Evolutionary conservation across 92 coral and sea anemone genomes (phyloP), one percentile per base, ranked within the genome.

Genomic region (Metridium senile): DNA sequence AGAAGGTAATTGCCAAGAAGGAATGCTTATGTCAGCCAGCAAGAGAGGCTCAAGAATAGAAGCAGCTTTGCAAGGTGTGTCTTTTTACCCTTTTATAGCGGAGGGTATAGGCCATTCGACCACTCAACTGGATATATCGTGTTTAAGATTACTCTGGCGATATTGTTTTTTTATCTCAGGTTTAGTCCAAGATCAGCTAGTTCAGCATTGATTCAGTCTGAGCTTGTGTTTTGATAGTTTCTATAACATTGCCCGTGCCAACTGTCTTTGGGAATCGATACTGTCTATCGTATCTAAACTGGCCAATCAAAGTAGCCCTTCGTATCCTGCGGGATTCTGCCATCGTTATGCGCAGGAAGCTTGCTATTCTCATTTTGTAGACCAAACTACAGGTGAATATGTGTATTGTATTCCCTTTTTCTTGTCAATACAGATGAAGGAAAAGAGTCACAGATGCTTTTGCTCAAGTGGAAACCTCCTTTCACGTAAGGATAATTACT

Each of bases 391-490:
- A n/a, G n/a, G n/a, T n/a, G n/a, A n/a, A n/a, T n/a, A n/a, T n/a
- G n/a, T n/a, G n/a, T n/a, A n/a, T n/a, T n/a, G n/a, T n/a, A n/a
- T n/a, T n/a, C n/a, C n/a, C n/a, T n/a, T n/a, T 4, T 39, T 39
- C 13, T 39, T 39, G 49, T 39, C 49, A 39, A 39, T 13, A 22
- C 53, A 90, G 96, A 90, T 49, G 88, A 83, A 33, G 96, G 87
- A 20, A 89, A 90, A 32, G 96, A 84, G 49, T 68, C 89, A 65
- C 87, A 87, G 81, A 90, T 90, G 96, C 54, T 77, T 59, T 81
- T 85, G 68, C 56, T 90, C 54, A 90, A 90, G 54, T 90, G 96
- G 96, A 74, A 84, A 32, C 96, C 82, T 27, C 89, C 88, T 23
- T 87, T 90, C 27, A 83, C 85, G 96, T 90, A 76, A 72, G 96